These are phyloP conservation scores for Cinclus cinclus DNA, from an alignment of 2,113 vertebrate species.

Conservation along the genomic window DNA sequence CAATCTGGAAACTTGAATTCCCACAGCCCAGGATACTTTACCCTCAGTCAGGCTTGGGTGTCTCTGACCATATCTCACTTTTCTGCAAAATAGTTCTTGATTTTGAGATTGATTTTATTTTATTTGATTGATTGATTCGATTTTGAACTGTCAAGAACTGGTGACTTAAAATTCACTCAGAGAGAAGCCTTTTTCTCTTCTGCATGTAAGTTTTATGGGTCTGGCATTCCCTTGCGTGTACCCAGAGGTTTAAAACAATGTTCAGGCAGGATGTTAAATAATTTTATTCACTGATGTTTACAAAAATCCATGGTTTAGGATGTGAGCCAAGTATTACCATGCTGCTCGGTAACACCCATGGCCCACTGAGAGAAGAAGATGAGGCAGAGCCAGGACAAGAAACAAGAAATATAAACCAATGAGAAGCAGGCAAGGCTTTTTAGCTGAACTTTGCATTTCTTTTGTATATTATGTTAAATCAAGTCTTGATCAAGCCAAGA, in stretches of 20 bases:
- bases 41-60: neutral
- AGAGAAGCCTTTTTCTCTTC: neutral
- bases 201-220: neutral
- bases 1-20: neutral
- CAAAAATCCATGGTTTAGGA: constrained; percentile 1
- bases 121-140: too few species aligned
- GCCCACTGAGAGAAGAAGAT: constrained; percentile 31
- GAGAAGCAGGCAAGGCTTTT: neutral
- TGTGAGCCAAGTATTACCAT: constrained; percentile 15
- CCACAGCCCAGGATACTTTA: rapidly evolving
- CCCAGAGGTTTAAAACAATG: constrained; percentile 14
- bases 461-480: neutral
- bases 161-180: neutral
- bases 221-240: neutral
- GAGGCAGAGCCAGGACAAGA: constrained; percentile 24
- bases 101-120: neutral
- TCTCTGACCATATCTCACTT: neutral
- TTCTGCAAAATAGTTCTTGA: neutral
- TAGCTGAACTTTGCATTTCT: neutral
- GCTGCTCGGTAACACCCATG: constrained; percentile 14
- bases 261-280: constrained; percentile 39
- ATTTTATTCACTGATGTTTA: constrained; percentile 42
- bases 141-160: neutral
- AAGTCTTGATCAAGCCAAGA: neutral
- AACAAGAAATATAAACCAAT: neutral